Conservation (phyloP, 2,113 vertebrate genomes). For the Nannobrachium achirus region DNA sequence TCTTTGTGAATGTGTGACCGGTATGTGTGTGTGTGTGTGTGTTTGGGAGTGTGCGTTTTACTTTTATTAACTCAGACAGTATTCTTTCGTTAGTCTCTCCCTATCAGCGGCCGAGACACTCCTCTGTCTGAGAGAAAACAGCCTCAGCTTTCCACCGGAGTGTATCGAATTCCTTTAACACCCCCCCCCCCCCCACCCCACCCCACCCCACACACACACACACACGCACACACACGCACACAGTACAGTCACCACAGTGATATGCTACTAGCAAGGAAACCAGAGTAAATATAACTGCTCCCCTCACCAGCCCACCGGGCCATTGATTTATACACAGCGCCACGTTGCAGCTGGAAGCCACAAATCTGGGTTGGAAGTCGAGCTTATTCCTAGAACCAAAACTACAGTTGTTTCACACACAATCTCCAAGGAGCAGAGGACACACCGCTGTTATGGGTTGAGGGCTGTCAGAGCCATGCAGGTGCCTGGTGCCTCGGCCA, state of each 20-base stretch:
- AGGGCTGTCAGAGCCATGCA: constrained; percentile 57
- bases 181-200: constrained; percentile 19
- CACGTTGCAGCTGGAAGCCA: constrained; percentile 71
- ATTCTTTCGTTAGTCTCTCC: constrained; percentile 66
- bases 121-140: constrained; percentile 55
- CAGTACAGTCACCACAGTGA: too few relatives aligned
- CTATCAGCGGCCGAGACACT: constrained; percentile 63
- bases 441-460: constrained; percentile 50
- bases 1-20: too few relatives aligned
- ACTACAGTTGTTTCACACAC: constrained; percentile 70
- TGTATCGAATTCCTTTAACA: constrained; percentile 76
- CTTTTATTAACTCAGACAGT: constrained; percentile 47
- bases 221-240: too few relatives aligned
- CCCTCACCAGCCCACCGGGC: constrained; percentile 70
- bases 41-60: constrained; percentile 44
- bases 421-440: constrained; percentile 65
- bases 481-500: too few relatives aligned
- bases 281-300: constrained; percentile 76
- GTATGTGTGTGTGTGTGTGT: constrained; percentile 1
- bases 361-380: constrained; percentile 75
- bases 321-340: constrained; percentile 77
- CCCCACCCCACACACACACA: too few relatives aligned
- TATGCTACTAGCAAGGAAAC: constrained; percentile 74
- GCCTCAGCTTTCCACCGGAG: constrained; percentile 63
- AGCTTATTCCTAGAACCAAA: constrained; percentile 74